These are phyloP conservation scores for Didymodactylos carnosus DNA, from an alignment of 2,888 invertebrate species.

Conservation along the genomic window DNA sequence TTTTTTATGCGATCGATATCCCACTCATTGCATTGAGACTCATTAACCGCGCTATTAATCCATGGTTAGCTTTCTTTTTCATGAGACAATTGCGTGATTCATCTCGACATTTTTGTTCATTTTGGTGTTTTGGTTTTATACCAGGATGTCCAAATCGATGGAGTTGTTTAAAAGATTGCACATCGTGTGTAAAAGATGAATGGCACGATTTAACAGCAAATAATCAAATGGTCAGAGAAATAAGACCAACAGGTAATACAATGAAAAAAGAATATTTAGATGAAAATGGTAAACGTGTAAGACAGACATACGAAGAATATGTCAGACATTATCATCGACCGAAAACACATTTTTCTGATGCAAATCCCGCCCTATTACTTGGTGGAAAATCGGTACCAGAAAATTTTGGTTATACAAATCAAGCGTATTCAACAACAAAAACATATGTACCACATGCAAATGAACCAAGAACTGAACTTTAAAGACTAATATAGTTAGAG, in stretches of 20 bases:
- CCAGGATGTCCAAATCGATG: conserved; percentile 2
- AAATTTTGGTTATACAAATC: background rate
- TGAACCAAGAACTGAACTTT: background rate
- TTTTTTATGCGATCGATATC: conserved; percentile 11
- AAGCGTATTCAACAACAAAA: background rate
- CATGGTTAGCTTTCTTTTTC: conserved; percentile 4
- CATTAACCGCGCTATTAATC: conserved; percentile 8
- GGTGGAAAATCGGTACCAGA: background rate
- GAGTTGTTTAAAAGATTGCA: background rate
- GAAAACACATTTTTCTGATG: background rate
- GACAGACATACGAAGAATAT: background rate
- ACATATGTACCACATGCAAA: background rate
- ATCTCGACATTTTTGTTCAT: background rate
- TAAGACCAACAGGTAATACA: background rate
- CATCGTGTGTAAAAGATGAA: background rate
- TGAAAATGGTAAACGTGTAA: background rate
- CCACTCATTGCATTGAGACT: conserved; percentile 1
- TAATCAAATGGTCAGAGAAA: background rate
- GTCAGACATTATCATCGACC: background rate
- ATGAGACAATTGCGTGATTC: background rate
- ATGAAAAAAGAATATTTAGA: background rate
- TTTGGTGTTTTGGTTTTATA: conserved; percentile 8
- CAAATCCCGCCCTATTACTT: background rate
- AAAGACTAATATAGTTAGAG: too few species aligned
- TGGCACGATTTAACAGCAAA: background rate